phyloP scores from a whole-genome alignment of 2,888 invertebrate species.

The Melangyna quadrimaculata region DNA sequence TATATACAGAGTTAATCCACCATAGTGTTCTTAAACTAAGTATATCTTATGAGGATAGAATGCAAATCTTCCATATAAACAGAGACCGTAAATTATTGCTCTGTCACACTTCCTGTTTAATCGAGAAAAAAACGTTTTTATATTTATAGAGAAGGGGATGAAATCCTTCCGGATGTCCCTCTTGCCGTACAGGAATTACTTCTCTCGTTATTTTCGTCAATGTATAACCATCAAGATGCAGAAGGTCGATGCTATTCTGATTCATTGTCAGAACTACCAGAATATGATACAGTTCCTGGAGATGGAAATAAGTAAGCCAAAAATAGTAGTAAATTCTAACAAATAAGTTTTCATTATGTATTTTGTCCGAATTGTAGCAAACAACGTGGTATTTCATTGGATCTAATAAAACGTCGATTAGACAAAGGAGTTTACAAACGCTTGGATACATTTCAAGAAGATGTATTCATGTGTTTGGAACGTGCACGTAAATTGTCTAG shows the following conservation, averaged over 20 bases:
- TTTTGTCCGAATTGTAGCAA: conserved; percentile 80
- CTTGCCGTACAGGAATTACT: conserved; percentile 95
- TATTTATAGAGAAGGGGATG: conserved; percentile 85
- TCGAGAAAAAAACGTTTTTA: background rate
- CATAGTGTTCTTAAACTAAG: too few relatives aligned
- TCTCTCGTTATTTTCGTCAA: conserved; percentile 93
- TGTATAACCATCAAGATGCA: conserved; percentile 98
- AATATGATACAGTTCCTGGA: conserved; percentile 88
- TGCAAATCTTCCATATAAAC: too few relatives aligned
- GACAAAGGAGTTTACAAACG: conserved; percentile 96
- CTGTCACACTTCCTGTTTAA: background rate
- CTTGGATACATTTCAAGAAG: conserved; percentile 97
- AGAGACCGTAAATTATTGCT: too few relatives aligned
- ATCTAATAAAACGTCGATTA: conserved; percentile 94
- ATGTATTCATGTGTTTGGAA: conserved; percentile 96
- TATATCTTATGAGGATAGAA: too few relatives aligned
- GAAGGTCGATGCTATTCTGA: conserved; percentile 98
- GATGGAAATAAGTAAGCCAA: conserved; percentile 83
- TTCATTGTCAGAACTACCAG: conserved; percentile 95
- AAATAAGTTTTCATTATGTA: background rate
- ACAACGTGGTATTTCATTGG: conserved; percentile 92
- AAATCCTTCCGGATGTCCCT: conserved; percentile 93
- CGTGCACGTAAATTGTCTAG: conserved; percentile 92
- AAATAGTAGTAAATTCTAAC: background rate
- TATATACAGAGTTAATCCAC: too few relatives aligned